These are phyloP conservation scores for Drosophila bocki DNA, from an alignment of 1,140 invertebrate genomes.

Conservation along the genomic window DNA sequence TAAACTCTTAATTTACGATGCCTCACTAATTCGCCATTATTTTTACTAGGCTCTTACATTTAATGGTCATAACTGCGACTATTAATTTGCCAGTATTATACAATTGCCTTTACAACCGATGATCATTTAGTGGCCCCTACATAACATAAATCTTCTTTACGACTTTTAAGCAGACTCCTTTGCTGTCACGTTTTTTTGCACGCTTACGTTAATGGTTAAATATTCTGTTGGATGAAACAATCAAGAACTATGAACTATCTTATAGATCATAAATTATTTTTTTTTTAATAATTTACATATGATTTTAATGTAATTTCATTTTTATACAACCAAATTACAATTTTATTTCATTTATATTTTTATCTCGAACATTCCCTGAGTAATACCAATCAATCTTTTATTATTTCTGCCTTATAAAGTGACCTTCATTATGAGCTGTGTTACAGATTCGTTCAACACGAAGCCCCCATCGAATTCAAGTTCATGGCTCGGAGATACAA, in stretches of 20 bases:
- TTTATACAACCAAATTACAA: not conserved
- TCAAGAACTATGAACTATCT: too few species aligned
- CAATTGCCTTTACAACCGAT: slow-evolving; percentile 29
- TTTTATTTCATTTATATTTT: not conserved
- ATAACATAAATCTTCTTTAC: slow-evolving; percentile 23
- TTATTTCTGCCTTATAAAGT: not conserved
- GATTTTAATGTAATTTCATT: not conserved
- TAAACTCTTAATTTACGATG: slow-evolving; percentile 1
- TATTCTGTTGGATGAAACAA: slow-evolving; percentile 1
- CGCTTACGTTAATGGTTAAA: slow-evolving; percentile 4
- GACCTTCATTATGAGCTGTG: slow-evolving; percentile 16
- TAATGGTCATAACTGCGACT: slow-evolving; percentile 17
- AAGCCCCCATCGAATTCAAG: slow-evolving; percentile 32
- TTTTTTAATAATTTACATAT: too few species aligned
- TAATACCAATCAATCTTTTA: not conserved
- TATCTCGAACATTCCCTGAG: not conserved
- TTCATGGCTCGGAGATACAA: slow-evolving; percentile 24
- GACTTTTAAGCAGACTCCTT: slow-evolving; percentile 6
- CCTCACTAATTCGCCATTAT: slow-evolving; percentile 9
- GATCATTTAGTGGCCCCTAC: slow-evolving; percentile 22
- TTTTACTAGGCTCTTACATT: slow-evolving; percentile 28
- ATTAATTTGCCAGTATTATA: slow-evolving; percentile 15
- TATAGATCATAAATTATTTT: not conserved
- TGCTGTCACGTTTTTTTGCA: slow-evolving; percentile 24
- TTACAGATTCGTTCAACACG: slow-evolving; percentile 12